Percentiles rank a stretch among this genome's conserved stretches.
phyloP scores from a whole-genome alignment of 2,888 invertebrate genomes.

The Drosophila suboccidentalis region DNA sequence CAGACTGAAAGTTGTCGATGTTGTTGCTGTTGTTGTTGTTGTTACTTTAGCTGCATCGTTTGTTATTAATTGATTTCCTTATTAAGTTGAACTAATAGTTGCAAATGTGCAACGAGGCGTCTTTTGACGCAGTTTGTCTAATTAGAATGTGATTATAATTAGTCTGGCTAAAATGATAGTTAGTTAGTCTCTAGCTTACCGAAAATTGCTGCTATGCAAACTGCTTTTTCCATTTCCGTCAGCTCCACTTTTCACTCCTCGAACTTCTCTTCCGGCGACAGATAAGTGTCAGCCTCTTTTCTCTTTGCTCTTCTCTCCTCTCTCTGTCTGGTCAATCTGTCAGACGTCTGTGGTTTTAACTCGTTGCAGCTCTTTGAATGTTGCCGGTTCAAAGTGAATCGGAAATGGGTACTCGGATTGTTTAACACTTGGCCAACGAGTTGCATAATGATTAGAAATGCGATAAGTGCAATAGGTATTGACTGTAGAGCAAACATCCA shows the following conservation, averaged over 20 bases:
- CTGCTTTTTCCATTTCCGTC: conserved; percentile 26
- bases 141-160: conserved; percentile 79
- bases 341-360: conserved; percentile 35
- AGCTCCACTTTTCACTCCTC: conserved; percentile 5
- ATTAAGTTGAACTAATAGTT: conserved; percentile 60
- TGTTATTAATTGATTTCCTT: conserved; percentile 80
- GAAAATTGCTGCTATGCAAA: conserved; percentile 21
- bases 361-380: conserved; percentile 47
- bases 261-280: conserved; percentile 8
- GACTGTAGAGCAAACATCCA: conserved; percentile 28
- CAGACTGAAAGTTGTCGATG: conserved; percentile 52
- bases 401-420: conserved; percentile 47
- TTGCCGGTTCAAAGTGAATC: conserved; percentile 47
- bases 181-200: conserved; percentile 12
- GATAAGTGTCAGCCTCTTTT: conserved; percentile 16
- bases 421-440: conserved; percentile 50
- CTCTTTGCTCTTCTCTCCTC: neutral
- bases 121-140: conserved; percentile 70
- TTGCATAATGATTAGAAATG: conserved; percentile 60
- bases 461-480: conserved; percentile 49
- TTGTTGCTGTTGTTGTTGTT: conserved; percentile 23
- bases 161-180: conserved; percentile 57
- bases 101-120: conserved; percentile 39
- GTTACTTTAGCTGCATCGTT: conserved; percentile 61
- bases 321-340: conserved; percentile 29